Base-by-base conservation (phyloP, 92 coral and sea anemone genomes). In the Scolanthus callimorphus region DNA sequence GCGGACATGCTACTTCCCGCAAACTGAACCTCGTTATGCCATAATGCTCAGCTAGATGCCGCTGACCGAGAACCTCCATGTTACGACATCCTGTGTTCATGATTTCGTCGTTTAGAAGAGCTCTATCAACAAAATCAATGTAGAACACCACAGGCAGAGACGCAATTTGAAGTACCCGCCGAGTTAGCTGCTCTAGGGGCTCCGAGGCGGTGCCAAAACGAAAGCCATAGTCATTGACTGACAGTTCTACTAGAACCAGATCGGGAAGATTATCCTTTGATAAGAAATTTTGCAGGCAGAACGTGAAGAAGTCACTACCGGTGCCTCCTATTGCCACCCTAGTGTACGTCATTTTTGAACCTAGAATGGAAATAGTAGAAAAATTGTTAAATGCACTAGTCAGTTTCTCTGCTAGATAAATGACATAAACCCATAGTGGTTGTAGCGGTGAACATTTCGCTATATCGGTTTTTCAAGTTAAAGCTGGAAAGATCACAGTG, bases 1-100 rank as follows among this genome's bases (percentile, higher is more conserved):
- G 63, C 60, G 95, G 95, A 41, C 95, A 86, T 1, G 80, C 67
- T 45, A 62, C 60, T 11, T 86, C 95, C 3, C 95, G 95, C 85
- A 74, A 77, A 51, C 85, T 82, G 51, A 86, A 44, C 31, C 73
- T 58, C 0, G 89, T 76, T 39, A 86, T 72, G 27, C 80, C 78
- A 75, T 86, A 86, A 48, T 68, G 69, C 29, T 77, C 37, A 31
- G 95, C 83, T 26, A 86, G 62, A 23, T 73, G 47, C 22, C 46
- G 60, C 34, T 82, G 88, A 2, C 95, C 95, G 30, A 81, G 63
- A 45, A 81, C 85, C 41, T 86, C 89, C 80, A 86, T 74, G 28
- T 82, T 86, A 11, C 27, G 69, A 57, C 82, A 80, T 3, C 17
- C 37, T 11, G 72, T 64, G 28, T 80, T 80, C 0, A 52, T 43